A percentile compares a stretch with the other conserved stretches of the same genome.
phyloP scores from a whole-genome alignment of 2,797 vertebrate genomes.

The Semaprochilodus insignis region DNA sequence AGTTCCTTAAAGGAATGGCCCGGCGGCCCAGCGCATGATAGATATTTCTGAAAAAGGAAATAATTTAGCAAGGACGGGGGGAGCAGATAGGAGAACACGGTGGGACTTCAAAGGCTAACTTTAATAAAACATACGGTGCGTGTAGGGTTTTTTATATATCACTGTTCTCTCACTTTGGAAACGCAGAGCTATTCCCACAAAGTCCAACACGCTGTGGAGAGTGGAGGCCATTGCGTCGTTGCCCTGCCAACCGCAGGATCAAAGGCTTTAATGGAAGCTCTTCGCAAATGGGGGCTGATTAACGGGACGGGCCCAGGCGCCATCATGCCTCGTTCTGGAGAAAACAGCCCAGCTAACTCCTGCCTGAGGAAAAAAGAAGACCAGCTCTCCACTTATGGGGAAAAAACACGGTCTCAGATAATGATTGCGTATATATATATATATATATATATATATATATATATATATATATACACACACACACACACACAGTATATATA shows the following conservation, averaged over 20 bases:
- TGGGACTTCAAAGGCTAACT: slow-evolving; percentile 39
- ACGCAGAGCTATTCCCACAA: slow-evolving; percentile 10
- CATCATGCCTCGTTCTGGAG: slow-evolving; percentile 29
- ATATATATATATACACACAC: no score
- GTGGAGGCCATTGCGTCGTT: slow-evolving; percentile 30
- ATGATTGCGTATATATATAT: no score
- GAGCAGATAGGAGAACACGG: slow-evolving; percentile 18
- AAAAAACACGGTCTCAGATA: background rate
- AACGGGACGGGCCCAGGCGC: slow-evolving; percentile 29
- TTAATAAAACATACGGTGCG: slow-evolving; percentile 52
- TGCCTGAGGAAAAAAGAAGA: slow-evolving; percentile 25
- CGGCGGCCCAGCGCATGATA: slow-evolving; percentile 24
- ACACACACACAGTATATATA: no score
- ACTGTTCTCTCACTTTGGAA: background rate
- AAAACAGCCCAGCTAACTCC: background rate
- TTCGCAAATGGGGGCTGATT: slow-evolving; percentile 47
- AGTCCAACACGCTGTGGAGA: slow-evolving; percentile 12
- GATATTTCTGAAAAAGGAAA: slow-evolving; percentile 44
- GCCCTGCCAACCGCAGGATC: slow-evolving; percentile 39
- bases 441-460: no score
- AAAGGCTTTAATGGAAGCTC: slow-evolving; percentile 47
- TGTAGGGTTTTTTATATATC: background rate
- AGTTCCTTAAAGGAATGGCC: slow-evolving; percentile 41
- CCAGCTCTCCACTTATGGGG: background rate
- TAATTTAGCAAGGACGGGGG: slow-evolving; percentile 29